Conservation (phyloP, 2,797 vertebrate species). For the Gephyroberyx darwinii region DNA sequence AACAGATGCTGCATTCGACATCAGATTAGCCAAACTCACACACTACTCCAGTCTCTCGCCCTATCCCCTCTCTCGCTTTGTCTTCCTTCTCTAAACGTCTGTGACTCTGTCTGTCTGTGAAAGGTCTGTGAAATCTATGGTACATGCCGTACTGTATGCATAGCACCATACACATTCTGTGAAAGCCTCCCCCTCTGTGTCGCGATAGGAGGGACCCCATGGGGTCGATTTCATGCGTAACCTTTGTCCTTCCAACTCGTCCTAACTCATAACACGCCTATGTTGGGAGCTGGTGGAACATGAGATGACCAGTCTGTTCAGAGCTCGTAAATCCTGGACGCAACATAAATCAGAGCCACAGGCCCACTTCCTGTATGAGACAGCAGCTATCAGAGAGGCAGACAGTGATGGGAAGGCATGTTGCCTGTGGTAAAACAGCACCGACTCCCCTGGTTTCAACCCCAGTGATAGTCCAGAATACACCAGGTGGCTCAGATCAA, state of each 20-base stretch:
- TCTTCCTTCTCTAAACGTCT: not conserved
- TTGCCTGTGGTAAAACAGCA: constrained; percentile 33
- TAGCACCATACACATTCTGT: constrained; percentile 5
- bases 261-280: constrained; percentile 46
- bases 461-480: not conserved
- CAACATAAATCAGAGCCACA: constrained; percentile 51
- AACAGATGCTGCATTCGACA: constrained; percentile 36
- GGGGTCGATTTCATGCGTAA: constrained; percentile 34
- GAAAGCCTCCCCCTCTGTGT: constrained; percentile 15
- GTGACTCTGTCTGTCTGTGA: no score
- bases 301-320: constrained; percentile 48
- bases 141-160: not conserved
- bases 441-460: constrained; percentile 29
- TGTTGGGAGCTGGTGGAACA: constrained; percentile 42
- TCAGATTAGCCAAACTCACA: constrained; percentile 41
- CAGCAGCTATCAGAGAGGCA: constrained; percentile 31
- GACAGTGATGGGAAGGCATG: constrained; percentile 30
- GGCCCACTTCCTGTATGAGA: constrained; percentile 43
- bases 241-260: constrained; percentile 30
- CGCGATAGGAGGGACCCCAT: constrained; percentile 29
- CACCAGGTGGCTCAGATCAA: constrained; percentile 33
- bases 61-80: not conserved
- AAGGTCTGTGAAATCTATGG: no score
- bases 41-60: constrained; percentile 12
- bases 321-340: constrained; percentile 50